Percentiles rank a stretch among this genome's conserved stretches.
phyloP scores from a whole-genome alignment of 2,797 vertebrate species.

The Acrocephalus scirpaceus region DNA sequence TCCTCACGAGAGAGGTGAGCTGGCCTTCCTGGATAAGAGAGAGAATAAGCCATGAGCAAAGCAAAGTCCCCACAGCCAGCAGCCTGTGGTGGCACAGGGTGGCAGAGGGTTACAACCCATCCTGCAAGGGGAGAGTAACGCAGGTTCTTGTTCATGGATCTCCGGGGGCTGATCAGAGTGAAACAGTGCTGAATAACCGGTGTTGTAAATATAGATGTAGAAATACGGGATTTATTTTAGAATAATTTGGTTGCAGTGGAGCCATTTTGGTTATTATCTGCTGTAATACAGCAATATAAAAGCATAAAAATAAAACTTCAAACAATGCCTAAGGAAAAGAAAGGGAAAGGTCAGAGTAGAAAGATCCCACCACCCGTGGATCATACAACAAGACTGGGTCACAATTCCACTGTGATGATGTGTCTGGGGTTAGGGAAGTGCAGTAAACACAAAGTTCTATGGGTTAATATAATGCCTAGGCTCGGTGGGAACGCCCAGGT shows the following conservation, averaged over 20 bases:
- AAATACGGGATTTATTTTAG: background rate
- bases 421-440: fast-evolving
- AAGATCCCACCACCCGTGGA: too few species aligned
- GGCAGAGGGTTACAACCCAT: background rate
- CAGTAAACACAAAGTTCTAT: background rate
- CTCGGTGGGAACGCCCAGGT: background rate
- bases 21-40: conserved; percentile 25
- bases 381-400: too few species aligned
- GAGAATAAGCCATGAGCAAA: background rate
- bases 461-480: background rate
- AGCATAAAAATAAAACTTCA: background rate
- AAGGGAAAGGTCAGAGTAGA: background rate
- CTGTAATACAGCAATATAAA: background rate
- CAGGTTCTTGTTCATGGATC: background rate
- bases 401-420: background rate
- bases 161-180: background rate
- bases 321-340: background rate
- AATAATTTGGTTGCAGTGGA: background rate
- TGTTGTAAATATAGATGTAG: background rate
- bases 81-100: fast-evolving
- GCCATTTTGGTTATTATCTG: background rate
- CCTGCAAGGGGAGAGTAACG: fast-evolving
- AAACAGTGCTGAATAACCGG: background rate
- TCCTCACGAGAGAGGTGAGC: fast-evolving
- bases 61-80: background rate